Evolutionary conservation across 2,888 invertebrate species (phyloP).

Genomic region (Lasioglossum malachurum): DNA sequence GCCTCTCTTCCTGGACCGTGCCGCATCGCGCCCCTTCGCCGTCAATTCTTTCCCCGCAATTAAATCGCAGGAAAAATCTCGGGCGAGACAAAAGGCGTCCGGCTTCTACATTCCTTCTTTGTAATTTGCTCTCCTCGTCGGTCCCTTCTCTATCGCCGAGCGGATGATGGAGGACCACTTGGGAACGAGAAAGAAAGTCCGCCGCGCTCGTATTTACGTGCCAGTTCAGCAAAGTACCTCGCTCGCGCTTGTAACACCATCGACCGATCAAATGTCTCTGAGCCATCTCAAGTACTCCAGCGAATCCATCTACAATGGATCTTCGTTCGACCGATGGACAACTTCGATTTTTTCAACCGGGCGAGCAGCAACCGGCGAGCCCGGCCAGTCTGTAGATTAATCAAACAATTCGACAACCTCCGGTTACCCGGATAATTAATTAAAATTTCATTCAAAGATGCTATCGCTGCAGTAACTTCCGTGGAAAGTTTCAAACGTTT

Average conservation of each 20-base stretch:
- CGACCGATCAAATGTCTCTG: constrained; percentile 43
- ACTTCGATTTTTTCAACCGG: constrained; percentile 16
- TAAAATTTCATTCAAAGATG: constrained; percentile 53
- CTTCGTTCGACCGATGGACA: background rate
- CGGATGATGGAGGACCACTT: constrained; percentile 63
- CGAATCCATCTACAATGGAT: constrained; percentile 27
- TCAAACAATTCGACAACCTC: constrained; percentile 38
- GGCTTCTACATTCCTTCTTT: constrained; percentile 64
- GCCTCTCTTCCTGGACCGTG: background rate
- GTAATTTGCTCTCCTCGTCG: constrained; percentile 35
- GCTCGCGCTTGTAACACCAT: constrained; percentile 41
- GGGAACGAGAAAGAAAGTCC: constrained; percentile 56
- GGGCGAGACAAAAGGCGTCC: constrained; percentile 65
- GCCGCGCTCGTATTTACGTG: constrained; percentile 62
- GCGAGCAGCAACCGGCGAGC: background rate
- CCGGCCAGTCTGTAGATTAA: constrained; percentile 22
- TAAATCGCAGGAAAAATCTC: constrained; percentile 68
- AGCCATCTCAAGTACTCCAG: constrained; percentile 17
- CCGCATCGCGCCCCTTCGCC: background rate
- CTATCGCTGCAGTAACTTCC: constrained; percentile 31
- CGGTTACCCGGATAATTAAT: constrained; percentile 42
- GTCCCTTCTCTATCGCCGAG: constrained; percentile 11
- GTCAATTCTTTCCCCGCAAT: constrained; percentile 68
- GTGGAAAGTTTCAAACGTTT: constrained; percentile 45
- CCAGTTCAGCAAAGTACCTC: constrained; percentile 51